Evolutionary conservation across 1,140 invertebrate genomes (phyloP).

Genomic region (Coptotermes formosanus): DNA sequence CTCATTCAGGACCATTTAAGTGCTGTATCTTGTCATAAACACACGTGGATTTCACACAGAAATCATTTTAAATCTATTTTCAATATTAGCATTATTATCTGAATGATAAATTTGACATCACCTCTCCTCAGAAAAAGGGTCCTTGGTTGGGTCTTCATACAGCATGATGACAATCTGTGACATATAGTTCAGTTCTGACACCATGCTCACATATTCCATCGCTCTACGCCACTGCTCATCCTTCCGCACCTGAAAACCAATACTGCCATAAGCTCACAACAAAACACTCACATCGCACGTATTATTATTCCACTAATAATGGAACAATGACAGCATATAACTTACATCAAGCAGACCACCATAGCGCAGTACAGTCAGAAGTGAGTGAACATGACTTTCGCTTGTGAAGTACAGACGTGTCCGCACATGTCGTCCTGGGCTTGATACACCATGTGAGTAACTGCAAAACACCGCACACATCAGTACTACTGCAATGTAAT

Average conservation of each 20-base stretch:
- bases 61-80: not conserved
- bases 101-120: constrained; percentile 30
- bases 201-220: constrained; percentile 97
- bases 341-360: constrained; percentile 87
- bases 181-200: constrained; percentile 99
- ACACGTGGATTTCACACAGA: no score
- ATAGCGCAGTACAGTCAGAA: constrained; percentile 92
- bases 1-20: no score
- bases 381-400: constrained; percentile 98
- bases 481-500: not conserved
- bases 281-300: not conserved
- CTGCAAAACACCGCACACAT: constrained; percentile 48
- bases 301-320: not conserved
- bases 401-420: constrained; percentile 98
- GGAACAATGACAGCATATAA: constrained; percentile 34
- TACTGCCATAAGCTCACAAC: not conserved
- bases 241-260: constrained; percentile 61
- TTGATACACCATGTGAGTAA: constrained; percentile 97
- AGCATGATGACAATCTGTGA: constrained; percentile 99
- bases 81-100: not conserved
- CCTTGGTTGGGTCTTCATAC: constrained; percentile 98
- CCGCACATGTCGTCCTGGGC: constrained; percentile 94
- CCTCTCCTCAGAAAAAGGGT: constrained; percentile 82
- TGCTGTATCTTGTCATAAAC: no score
- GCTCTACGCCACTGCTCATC: constrained; percentile 98